Evolutionary conservation across 2,797 vertebrate genomes (phyloP), one percentile per base, ranked within the genome.

Genomic region (Hapalemur alaotrensis): DNA sequence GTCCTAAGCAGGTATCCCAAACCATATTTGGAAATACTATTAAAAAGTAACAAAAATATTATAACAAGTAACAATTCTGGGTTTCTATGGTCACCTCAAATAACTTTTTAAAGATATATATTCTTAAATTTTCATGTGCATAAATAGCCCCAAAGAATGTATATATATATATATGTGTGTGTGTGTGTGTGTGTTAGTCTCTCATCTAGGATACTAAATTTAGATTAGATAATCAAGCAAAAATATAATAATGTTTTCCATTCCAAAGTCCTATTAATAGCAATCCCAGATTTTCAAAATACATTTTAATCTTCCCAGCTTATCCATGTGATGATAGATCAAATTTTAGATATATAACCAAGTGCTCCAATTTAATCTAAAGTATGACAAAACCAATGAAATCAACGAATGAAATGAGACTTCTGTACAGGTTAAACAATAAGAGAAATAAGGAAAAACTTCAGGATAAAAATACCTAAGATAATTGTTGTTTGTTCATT

Each of bases 271-370:
- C 87, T 91, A 95, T 50, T 87, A 87, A 82, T 61, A 95, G 57
- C 28, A 95, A 91, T 65, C 89, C 18, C 65, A 95, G n/a, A 52
- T 81, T 95, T 96, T 90, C 70, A 50, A 96, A 95, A 96, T 85
- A 35, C 32, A 82, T 95, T 89, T 97, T 97, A 95, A 97, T 83
- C 70, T 32, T 96, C 89, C 35, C 30, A 84, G 65, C 54, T 97
- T 91, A 93, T 65, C 43, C 63, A 94, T 35, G 48, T 76, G 93
- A 93, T 20, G 20, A 85, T 1, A 87, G 48, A 70, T 61, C 50
- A 72, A 95, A 93, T 61, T 94, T 28, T 87, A 63, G 46, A 67
- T 96, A 94, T 70, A 89, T 87, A 91, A 82, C 38, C 28, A 96
- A 94, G 38, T 35, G 54, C 48, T 96, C 80, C 80, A 91, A 83